A percentile compares a stretch with the other conserved stretches of the same genome.
phyloP scores from a whole-genome alignment of 2,888 invertebrate genomes.

The Serrognathus titanus region DNA sequence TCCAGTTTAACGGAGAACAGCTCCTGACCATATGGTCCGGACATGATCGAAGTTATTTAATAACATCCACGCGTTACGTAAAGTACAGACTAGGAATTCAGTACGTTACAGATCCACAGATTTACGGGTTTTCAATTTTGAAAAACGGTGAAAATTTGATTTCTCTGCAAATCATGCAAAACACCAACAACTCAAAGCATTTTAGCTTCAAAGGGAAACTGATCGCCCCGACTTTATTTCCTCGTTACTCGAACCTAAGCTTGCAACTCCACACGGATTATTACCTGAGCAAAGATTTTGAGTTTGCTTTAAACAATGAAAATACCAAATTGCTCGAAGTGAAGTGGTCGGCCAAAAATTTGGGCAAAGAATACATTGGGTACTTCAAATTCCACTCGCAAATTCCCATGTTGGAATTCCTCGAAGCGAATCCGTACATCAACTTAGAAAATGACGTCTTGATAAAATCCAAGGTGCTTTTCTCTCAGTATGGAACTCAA shows the following conservation, averaged over 20 bases:
- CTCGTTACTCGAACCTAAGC: slow-evolving; percentile 20
- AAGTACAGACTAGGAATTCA: slow-evolving; percentile 23
- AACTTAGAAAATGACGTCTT: slow-evolving; percentile 11
- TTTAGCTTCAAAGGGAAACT: slow-evolving; percentile 23
- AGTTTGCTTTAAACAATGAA: slow-evolving; percentile 15
- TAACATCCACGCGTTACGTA: slow-evolving; percentile 19
- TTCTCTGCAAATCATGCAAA: slow-evolving; percentile 20
- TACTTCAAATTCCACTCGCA: slow-evolving; percentile 18
- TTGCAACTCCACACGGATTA: slow-evolving; percentile 18
- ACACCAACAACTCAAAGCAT: slow-evolving; percentile 14
- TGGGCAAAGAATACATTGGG: slow-evolving; percentile 1
- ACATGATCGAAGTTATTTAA: slow-evolving; percentile 20
- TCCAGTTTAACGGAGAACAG: slow-evolving; percentile 23
- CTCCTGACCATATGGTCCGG: slow-evolving; percentile 22
- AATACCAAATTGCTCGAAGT: slow-evolving; percentile 19
- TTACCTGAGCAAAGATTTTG: slow-evolving; percentile 15
- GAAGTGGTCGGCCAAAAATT: slow-evolving; percentile 13
- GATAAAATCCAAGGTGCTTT: not conserved
- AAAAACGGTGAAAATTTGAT: slow-evolving; percentile 24
- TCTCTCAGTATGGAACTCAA: not conserved
- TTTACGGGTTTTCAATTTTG: slow-evolving; percentile 24
- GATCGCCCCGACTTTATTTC: slow-evolving; percentile 22
- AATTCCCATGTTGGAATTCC: slow-evolving; percentile 8
- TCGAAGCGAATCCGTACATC: slow-evolving; percentile 12
- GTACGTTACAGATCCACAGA: slow-evolving; percentile 19